phyloP scores from a whole-genome alignment of 2,797 vertebrate genomes.

The Squalus acanthias region DNA sequence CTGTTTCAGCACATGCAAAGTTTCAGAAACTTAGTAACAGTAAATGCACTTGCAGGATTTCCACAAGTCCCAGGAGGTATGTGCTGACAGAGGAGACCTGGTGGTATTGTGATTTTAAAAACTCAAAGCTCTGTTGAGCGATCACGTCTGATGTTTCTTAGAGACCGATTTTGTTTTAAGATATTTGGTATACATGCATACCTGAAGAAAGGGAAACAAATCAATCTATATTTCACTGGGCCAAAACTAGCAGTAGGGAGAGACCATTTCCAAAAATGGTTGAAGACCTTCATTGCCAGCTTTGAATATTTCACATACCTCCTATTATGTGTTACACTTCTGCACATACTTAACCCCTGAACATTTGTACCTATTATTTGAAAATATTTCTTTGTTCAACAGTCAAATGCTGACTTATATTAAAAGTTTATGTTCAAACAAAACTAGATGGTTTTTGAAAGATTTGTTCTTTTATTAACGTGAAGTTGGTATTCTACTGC shows the following conservation, averaged over 20 bases:
- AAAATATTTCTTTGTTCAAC: constrained; percentile 29
- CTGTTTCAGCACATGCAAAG: not conserved
- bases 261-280: constrained; percentile 37
- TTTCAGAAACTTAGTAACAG: constrained; percentile 14
- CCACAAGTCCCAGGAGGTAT: not conserved
- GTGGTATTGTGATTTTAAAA: constrained; percentile 16
- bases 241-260: not conserved
- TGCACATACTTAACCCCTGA: constrained; percentile 5
- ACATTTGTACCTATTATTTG: constrained; percentile 19
- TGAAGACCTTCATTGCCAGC: constrained; percentile 24
- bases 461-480: not conserved
- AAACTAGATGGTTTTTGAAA: not conserved
- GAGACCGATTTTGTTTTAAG: constrained; percentile 10
- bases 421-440: not conserved
- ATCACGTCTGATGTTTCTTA: constrained; percentile 5
- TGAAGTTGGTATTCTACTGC: not conserved
- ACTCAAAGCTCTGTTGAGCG: not conserved
- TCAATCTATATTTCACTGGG: constrained; percentile 23
- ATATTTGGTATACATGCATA: constrained; percentile 20
- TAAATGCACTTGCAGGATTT: not conserved
- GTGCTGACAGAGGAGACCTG: not conserved
- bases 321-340: constrained; percentile 2
- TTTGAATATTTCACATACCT: constrained; percentile 36
- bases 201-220: constrained; percentile 35
- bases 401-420: too few species aligned